Base-by-base conservation (phyloP, 1,140 invertebrate genomes). In the Formica exsecta region DNA sequence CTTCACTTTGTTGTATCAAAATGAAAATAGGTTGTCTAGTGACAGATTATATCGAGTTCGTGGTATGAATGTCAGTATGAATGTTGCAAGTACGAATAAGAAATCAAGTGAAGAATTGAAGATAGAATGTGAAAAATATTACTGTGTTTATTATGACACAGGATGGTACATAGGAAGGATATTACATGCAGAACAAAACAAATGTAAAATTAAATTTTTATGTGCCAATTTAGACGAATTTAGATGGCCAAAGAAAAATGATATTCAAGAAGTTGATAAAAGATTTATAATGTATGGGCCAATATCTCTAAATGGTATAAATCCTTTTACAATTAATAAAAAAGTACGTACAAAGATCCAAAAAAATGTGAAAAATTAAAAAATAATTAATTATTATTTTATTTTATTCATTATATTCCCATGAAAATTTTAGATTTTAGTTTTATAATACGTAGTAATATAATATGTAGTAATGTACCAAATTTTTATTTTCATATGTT, bases 131-230 rank as follows among this genome's bases (percentile, higher is more conserved):
- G 66, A 70, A 41, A 70, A 70, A 70, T 70, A 48, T 70, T 68
- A 70, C 7, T 71, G 3, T 32, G 16, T 71, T 51, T 71, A 48
- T 71, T 71, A 71, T 51, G 68, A 71, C 32, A 32, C 16, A 41
- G 22, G 41, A 16, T 70, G 41, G 22, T 48, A 48, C 13, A 44
- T 48, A 44, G 22, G n/a, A 29, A 29, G 41, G 4, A 6, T 44
- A 6, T 16, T 70, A 44, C 36, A 22, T 22, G 7, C 48, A 16
- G 41, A 44, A 29, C 1, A 70, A 70, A 25, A 44, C 16, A 8
- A 1, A 41, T 48, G 22, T 48, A 16, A 48, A 48, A 48, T 70
- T 48, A 66, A 66, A 66, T 41, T 66, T 68, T 25, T 68, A 25
- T 41, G 5, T 22, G n/a, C 9, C 13, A 44, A 68, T n/a, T 68